Evolutionary conservation across 2,888 invertebrate species (phyloP).

Genomic region (Thalpophila matura): DNA sequence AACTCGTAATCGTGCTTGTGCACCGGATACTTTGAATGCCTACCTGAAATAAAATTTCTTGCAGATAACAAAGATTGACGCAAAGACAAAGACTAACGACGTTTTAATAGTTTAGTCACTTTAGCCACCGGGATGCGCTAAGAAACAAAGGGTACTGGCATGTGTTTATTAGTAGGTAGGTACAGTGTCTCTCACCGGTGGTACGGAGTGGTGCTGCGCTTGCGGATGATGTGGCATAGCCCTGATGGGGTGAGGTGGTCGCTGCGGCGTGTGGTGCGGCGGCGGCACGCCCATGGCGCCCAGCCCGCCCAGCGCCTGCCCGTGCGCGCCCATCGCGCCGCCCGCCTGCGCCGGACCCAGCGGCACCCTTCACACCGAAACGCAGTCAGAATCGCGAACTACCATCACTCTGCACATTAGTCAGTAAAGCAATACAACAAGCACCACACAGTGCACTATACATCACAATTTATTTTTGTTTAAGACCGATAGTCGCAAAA

Average conservation of each 20-base stretch:
- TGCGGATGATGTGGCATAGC: constrained; percentile 84
- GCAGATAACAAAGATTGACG: too few species aligned
- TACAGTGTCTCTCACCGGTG: constrained; percentile 71
- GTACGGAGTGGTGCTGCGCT: constrained; percentile 81
- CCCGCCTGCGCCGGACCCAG: constrained; percentile 81
- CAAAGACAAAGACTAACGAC: background rate
- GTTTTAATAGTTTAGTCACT: too few species aligned
- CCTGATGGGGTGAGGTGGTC: constrained; percentile 83
- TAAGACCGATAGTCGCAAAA: constrained; percentile 7
- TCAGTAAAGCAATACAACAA: constrained; percentile 38
- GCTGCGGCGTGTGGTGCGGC: constrained; percentile 69
- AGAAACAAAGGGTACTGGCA: background rate
- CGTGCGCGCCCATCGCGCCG: constrained; percentile 79
- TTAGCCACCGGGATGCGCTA: too few species aligned
- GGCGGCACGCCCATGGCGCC: constrained; percentile 78
- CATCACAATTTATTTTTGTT: constrained; percentile 46
- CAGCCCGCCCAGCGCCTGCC: constrained; percentile 77
- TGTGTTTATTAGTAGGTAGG: background rate
- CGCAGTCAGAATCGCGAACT: constrained; percentile 54
- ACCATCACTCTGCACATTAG: constrained; percentile 32
- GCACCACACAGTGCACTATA: constrained; percentile 34
- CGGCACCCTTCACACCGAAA: constrained; percentile 78
- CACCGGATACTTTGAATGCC: too few species aligned
- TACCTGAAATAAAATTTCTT: too few species aligned
- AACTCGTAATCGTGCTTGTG: too few species aligned